Evolutionary conservation across 1,140 invertebrate genomes (phyloP).

Genomic region (Batillaria attramentaria): DNA sequence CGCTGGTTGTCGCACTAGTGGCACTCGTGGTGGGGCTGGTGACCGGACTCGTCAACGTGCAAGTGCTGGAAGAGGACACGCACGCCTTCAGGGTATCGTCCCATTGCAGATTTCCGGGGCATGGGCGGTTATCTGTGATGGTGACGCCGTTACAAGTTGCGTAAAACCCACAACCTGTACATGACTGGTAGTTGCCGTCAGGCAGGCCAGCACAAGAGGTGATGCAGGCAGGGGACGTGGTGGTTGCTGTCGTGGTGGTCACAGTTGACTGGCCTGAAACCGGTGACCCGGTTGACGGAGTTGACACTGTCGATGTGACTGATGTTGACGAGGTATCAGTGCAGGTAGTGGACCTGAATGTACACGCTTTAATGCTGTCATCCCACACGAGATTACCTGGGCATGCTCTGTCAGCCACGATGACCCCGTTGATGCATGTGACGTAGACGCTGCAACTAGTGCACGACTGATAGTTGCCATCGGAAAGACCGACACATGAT

Average conservation of each 20-base stretch:
- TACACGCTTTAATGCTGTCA: background rate
- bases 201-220: background rate
- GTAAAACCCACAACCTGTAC: background rate
- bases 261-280: background rate
- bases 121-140: background rate
- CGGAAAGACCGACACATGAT: background rate
- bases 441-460: constrained; percentile 29
- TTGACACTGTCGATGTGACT: too few relatives aligned
- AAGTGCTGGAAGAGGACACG: background rate
- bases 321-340: background rate
- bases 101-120: background rate
- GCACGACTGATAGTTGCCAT: constrained; percentile 8
- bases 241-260: background rate
- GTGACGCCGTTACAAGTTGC: background rate
- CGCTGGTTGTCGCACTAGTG: too few relatives aligned
- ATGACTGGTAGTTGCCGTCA: constrained; percentile 5
- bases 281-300: too few relatives aligned
- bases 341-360: constrained; percentile 4
- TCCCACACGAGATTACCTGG: constrained; percentile 7
- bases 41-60: too few relatives aligned
- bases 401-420: constrained; percentile 20
- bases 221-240: background rate
- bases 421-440: constrained; percentile 18
- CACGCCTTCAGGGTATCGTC: background rate
- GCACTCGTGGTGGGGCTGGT: too few relatives aligned